Evolutionary conservation across 2,797 vertebrate genomes (phyloP), one percentile per base, ranked within the genome.

Genomic region (Phrynocephalus vlangalii): DNA sequence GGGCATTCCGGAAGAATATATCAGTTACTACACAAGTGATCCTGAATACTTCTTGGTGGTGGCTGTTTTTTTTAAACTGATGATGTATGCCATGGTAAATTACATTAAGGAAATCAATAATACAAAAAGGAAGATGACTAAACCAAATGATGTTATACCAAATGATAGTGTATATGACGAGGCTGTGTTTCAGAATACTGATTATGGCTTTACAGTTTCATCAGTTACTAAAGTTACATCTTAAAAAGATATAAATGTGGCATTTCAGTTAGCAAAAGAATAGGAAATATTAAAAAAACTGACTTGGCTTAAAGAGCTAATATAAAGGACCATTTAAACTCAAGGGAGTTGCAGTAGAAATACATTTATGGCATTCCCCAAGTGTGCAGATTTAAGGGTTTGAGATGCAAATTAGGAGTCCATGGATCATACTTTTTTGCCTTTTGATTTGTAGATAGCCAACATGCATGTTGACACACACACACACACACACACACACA

Each of bases 201-300:
- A 88, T 89, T 82, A 71, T 90, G 83, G 91, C 89, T 78, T 90
- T 93, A 93, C 80, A 48, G 90, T 92, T 91, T 90, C 90, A 93
- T 90, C 38, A 91, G 79, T 72, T 83, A 20, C 28, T 68, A 91
- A 87, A 30, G 26, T 60, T 83, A 71, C 79, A 86, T 44, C 87
- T 84, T 44, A 44, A 44, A 86, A 94, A 83, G 91, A 91, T 44
- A 94, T 85, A 89, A 83, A 83, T 15, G 1, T 6, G 79, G 52
- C 22, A 89, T 30, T 85, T 86, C 81, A 89, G 84, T 91, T 79
- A 94, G 91, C 38, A 86, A n/a, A 73, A 38, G 80, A 56, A 52
- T 88, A 91, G 84, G 89, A 30, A 83, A 60, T 89, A 90, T 93
- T 93, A 87, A 83, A 92, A 94, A 83, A 94, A 92, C 92, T 87